Percentiles rank a stretch among this genome's conserved stretches.
Conservation (phyloP, 1,140 invertebrate species). For the Eciton burchellii region DNA sequence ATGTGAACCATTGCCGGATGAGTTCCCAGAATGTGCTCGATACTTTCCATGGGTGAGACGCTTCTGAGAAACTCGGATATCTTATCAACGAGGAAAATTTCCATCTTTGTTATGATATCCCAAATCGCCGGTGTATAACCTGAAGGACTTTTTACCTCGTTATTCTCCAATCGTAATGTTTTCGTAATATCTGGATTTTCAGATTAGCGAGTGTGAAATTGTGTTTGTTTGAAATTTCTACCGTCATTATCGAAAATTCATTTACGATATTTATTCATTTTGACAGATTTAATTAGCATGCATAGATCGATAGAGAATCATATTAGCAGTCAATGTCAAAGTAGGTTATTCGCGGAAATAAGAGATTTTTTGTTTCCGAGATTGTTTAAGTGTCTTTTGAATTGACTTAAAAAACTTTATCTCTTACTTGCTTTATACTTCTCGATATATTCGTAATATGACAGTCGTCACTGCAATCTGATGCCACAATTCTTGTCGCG, state of each 20-base stretch:
- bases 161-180: not conserved
- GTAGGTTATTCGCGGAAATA: not conserved
- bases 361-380: not conserved
- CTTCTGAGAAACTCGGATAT: constrained; percentile 85
- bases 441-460: constrained; percentile 10
- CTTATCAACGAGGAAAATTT: constrained; percentile 84
- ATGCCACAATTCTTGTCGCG: constrained; percentile 27
- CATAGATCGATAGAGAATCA: constrained; percentile 59
- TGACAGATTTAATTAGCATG: constrained; percentile 55
- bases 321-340: constrained; percentile 50
- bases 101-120: constrained; percentile 83
- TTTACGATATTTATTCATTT: constrained; percentile 30
- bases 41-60: constrained; percentile 61
- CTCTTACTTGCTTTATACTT: constrained; percentile 35
- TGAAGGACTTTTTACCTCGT: not conserved
- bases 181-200: no score
- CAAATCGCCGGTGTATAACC: constrained; percentile 69
- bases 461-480: not conserved
- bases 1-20: constrained; percentile 88
- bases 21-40: constrained; percentile 88
- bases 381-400: not conserved
- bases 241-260: constrained; percentile 83
- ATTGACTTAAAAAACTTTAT: not conserved
- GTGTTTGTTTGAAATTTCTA: constrained; percentile 67
- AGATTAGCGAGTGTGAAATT: not conserved